phyloP scores from a whole-genome alignment of 2,888 invertebrate species.

The Macrophya annulata region DNA sequence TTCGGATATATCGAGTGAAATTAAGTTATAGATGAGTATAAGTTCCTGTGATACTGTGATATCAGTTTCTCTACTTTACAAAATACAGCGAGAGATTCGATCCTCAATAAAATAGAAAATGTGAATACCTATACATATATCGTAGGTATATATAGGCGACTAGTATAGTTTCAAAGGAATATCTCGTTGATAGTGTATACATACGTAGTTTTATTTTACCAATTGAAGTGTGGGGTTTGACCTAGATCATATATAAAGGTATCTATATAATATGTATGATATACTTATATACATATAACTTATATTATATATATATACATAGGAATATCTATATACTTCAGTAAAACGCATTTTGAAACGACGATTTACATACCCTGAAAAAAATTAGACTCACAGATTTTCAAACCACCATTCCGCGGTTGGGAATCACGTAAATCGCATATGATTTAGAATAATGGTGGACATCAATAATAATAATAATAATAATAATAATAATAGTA shows the following conservation, averaged over 20 bases:
- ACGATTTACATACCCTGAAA: not conserved
- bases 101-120: conserved; percentile 17
- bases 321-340: not conserved
- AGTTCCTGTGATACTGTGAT: conserved; percentile 24
- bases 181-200: not conserved
- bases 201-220: not conserved
- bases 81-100: not conserved
- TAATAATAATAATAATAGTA: not conserved
- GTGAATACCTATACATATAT: not conserved
- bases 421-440: not conserved
- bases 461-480: not conserved
- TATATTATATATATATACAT: not conserved
- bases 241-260: not conserved
- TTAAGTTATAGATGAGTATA: too few species aligned
- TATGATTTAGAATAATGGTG: not conserved
- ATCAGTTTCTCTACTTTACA: not conserved
- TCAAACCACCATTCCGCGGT: not conserved
- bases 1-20: too few species aligned
- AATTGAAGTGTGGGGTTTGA: conserved; percentile 10
- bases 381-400: conserved; percentile 13
- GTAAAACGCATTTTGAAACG: conserved; percentile 1
- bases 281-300: not conserved
- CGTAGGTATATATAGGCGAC: not conserved
- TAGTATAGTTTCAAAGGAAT: conserved; percentile 18
- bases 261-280: not conserved